Evolutionary conservation across 2,113 vertebrate genomes (phyloP).

Genomic region (Phalacrocorax brasilianus): DNA sequence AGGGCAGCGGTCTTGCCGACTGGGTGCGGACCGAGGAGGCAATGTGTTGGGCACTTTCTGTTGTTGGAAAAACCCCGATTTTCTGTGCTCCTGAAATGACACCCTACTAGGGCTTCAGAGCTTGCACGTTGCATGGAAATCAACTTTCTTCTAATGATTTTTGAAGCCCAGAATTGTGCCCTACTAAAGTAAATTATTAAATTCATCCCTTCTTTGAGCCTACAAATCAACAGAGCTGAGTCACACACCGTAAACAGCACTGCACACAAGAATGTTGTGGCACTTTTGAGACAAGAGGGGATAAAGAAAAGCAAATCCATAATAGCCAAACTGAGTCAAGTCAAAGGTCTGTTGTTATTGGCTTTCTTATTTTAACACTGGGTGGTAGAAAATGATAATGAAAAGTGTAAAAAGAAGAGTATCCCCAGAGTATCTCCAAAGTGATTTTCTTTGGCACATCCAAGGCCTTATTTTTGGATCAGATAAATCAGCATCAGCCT

Average conservation of each 20-base stretch:
- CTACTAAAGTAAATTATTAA: not conserved
- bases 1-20: not conserved
- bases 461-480: not conserved
- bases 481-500: not conserved
- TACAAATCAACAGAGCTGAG: not conserved
- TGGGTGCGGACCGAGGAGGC: not conserved
- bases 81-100: not conserved
- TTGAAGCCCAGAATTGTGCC: not conserved
- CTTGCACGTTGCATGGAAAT: accelerated
- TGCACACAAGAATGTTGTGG: not conserved
- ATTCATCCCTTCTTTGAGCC: not conserved
- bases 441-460: not conserved
- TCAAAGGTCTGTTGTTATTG: not conserved
- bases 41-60: not conserved
- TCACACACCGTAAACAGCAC: not conserved
- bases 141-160: not conserved
- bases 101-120: not conserved
- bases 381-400: not conserved
- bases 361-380: not conserved
- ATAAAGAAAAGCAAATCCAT: not conserved
- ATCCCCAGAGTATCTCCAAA: not conserved
- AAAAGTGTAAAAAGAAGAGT: not conserved
- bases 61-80: not conserved
- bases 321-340: not conserved
- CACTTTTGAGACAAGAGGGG: not conserved